Percentiles rank a stretch among this genome's conserved stretches.
Conservation (phyloP, 2,113 vertebrate species). For the Pagrus major region DNA sequence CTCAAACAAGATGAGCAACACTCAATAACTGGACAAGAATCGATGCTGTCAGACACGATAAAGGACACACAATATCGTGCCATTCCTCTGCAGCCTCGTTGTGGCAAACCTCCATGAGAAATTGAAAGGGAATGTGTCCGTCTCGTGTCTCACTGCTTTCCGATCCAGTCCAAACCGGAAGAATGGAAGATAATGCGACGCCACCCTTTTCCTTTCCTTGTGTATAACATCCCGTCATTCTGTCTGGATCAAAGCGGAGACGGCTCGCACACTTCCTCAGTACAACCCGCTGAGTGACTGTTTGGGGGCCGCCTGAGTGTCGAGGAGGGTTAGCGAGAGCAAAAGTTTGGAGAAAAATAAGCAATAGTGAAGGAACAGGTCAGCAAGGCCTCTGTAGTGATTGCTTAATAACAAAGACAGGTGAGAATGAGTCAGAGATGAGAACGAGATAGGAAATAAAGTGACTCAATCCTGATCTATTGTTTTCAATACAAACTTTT, state of each 20-base stretch:
- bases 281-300: slow-evolving; percentile 26
- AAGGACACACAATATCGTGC: slow-evolving; percentile 11
- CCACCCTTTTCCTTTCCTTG: slow-evolving; percentile 52
- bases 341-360: slow-evolving; percentile 50
- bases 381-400: slow-evolving; percentile 18
- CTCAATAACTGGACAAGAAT: slow-evolving; percentile 9
- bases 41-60: slow-evolving; percentile 26
- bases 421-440: slow-evolving; percentile 52
- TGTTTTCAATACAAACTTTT: neutral
- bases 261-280: slow-evolving; percentile 47
- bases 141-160: slow-evolving; percentile 7
- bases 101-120: slow-evolving; percentile 48
- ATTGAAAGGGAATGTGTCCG: slow-evolving; percentile 33
- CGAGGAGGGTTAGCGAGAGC: neutral
- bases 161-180: slow-evolving; percentile 53
- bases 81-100: too few species aligned
- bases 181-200: slow-evolving; percentile 43
- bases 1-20: slow-evolving; percentile 21
- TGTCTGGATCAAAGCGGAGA: slow-evolving; percentile 51
- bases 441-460: slow-evolving; percentile 13
- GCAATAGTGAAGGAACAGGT: slow-evolving; percentile 11
- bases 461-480: neutral
- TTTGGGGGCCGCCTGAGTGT: slow-evolving; percentile 2
- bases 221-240: slow-evolving; percentile 53
- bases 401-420: slow-evolving; percentile 39